Percentiles rank a stretch among this genome's conserved stretches.
phyloP scores from a whole-genome alignment of 2,113 vertebrate species.

The Heterocephalus glaber region DNA sequence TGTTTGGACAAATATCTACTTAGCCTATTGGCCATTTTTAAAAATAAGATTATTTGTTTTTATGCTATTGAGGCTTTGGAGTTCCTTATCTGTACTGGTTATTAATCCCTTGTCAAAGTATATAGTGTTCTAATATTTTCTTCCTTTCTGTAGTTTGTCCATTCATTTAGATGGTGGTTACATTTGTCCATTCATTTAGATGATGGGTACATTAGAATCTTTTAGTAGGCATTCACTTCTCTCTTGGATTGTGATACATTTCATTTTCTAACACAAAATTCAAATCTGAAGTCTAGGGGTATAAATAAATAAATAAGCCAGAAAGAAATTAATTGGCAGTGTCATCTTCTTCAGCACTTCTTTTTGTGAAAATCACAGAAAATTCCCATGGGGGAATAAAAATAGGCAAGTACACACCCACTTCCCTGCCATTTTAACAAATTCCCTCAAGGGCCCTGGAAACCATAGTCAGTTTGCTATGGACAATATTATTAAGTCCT shows the following conservation, averaged over 20 bases:
- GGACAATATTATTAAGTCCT: not conserved
- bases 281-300: not conserved
- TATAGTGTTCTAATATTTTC: not conserved
- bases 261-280: not conserved
- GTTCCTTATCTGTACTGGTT: not conserved
- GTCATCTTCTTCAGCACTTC: not conserved
- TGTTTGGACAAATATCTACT: not conserved
- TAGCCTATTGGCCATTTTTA: not conserved
- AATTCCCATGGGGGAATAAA: slow-evolving; percentile 55
- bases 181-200: too few relatives aligned
- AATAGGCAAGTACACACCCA: slow-evolving; percentile 50
- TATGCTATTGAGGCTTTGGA: not conserved
- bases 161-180: not conserved
- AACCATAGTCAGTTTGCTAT: slow-evolving; percentile 13
- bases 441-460: not conserved
- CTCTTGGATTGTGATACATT: not conserved
- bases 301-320: slow-evolving; percentile 7
- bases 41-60: not conserved
- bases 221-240: not conserved
- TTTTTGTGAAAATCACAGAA: slow-evolving; percentile 52
- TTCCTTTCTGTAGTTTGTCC: not conserved
- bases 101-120: not conserved
- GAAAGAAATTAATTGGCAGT: slow-evolving; percentile 53
- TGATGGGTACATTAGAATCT: too few relatives aligned
- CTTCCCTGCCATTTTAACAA: not conserved